Conservation (phyloP, 2,113 vertebrate genomes). For the Leptobrachium leishanense region DNA sequence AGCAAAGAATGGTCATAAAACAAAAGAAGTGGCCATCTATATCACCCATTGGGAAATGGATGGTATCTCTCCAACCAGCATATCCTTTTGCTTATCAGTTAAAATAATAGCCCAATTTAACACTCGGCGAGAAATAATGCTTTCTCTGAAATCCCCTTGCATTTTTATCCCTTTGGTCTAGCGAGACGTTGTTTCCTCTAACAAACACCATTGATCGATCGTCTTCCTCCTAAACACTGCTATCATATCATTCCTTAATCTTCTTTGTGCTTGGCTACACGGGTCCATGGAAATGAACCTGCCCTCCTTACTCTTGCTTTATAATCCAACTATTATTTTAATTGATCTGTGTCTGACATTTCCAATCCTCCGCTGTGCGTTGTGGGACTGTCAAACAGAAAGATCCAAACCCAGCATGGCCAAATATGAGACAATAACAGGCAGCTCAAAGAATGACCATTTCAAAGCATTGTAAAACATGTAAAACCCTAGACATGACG, state of each 20-base stretch:
- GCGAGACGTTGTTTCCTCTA: slow-evolving; percentile 19
- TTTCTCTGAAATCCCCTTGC: slow-evolving; percentile 18
- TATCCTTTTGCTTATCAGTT: slow-evolving; percentile 44
- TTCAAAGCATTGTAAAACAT: too few species aligned
- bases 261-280: slow-evolving; percentile 29
- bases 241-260: slow-evolving; percentile 31
- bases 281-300: slow-evolving; percentile 23
- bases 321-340: slow-evolving; percentile 49
- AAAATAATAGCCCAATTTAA: slow-evolving; percentile 44
- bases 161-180: slow-evolving; percentile 17
- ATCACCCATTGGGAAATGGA: slow-evolving; percentile 37
- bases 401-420: not conserved
- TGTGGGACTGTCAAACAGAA: not conserved
- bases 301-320: not conserved
- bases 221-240: slow-evolving; percentile 1
- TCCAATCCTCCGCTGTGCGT: not conserved
- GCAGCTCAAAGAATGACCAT: too few species aligned
- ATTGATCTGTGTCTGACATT: slow-evolving; percentile 34
- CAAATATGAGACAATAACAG: too few species aligned
- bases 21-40: slow-evolving; percentile 28
- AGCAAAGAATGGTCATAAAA: slow-evolving; percentile 12
- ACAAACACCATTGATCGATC: slow-evolving; percentile 34
- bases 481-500: too few species aligned
- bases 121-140: slow-evolving; percentile 29
- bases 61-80: slow-evolving; percentile 7